phyloP scores from a whole-genome alignment of 2,888 invertebrate species.

The Schrankia costaestrigalis region DNA sequence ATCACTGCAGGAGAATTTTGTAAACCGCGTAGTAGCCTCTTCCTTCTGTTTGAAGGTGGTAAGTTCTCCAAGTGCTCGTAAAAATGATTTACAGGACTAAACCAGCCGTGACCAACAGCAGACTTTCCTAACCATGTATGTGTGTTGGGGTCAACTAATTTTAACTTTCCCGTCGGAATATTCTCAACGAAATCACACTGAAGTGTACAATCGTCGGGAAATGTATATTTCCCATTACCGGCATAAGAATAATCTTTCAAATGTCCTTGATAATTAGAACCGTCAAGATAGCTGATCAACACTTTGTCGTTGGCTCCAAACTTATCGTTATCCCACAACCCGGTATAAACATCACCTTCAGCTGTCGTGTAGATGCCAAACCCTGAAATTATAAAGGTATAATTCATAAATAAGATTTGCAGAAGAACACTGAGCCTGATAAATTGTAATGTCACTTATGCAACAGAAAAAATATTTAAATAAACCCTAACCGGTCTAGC shows the following conservation, averaged over 20 bases:
- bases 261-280: slow-evolving; percentile 71
- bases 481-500: too few species aligned
- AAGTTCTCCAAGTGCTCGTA: too few species aligned
- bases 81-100: slow-evolving; percentile 65
- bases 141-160: slow-evolving; percentile 74
- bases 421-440: too few species aligned
- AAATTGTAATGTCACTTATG: slow-evolving; percentile 14
- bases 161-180: slow-evolving; percentile 63
- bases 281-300: slow-evolving; percentile 64
- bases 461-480: too few species aligned
- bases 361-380: slow-evolving; percentile 79
- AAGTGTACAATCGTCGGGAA: slow-evolving; percentile 74
- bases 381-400: too few species aligned
- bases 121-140: slow-evolving; percentile 76
- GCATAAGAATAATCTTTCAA: slow-evolving; percentile 71
- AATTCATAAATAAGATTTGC: too few species aligned
- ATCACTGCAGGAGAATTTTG: too few species aligned
- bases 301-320: slow-evolving; percentile 56
- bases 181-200: slow-evolving; percentile 74
- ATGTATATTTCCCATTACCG: slow-evolving; percentile 71
- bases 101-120: slow-evolving; percentile 60
- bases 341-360: slow-evolving; percentile 80
- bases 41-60: too few species aligned
- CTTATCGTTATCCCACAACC: slow-evolving; percentile 78
- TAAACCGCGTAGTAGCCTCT: too few species aligned